phyloP scores from a whole-genome alignment of 2,888 invertebrate species.

The Amorpha juglandis region DNA sequence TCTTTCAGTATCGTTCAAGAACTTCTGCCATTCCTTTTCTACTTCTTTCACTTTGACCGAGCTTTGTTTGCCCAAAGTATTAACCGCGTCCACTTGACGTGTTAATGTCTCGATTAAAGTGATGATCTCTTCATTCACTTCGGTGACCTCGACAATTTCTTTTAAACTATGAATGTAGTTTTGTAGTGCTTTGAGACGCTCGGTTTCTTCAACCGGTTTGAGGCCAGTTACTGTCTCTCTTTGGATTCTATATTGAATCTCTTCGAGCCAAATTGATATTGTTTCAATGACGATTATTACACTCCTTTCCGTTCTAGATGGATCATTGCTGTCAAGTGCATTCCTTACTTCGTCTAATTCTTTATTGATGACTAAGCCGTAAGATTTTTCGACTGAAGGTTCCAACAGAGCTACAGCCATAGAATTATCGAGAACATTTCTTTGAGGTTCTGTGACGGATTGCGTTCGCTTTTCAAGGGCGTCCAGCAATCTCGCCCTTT shows the following conservation, averaged over 20 bases:
- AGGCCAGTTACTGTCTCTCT: slow-evolving; percentile 58
- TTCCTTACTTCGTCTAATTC: slow-evolving; percentile 83
- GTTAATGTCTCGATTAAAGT: slow-evolving; percentile 86
- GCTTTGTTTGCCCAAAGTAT: slow-evolving; percentile 83
- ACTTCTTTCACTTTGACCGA: slow-evolving; percentile 79
- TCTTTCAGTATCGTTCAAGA: slow-evolving; percentile 86
- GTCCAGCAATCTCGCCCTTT: slow-evolving; percentile 66
- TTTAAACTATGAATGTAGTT: slow-evolving; percentile 85
- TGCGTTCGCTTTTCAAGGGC: slow-evolving; percentile 72
- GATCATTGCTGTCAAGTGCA: slow-evolving; percentile 85
- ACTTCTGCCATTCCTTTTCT: slow-evolving; percentile 89
- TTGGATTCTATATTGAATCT: slow-evolving; percentile 91
- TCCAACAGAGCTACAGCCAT: slow-evolving; percentile 69
- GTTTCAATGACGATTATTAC: slow-evolving; percentile 91
- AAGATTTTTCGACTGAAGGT: slow-evolving; percentile 74
- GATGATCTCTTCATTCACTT: slow-evolving; percentile 87
- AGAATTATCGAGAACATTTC: slow-evolving; percentile 53
- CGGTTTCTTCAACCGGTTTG: slow-evolving; percentile 56
- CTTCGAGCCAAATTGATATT: slow-evolving; percentile 93
- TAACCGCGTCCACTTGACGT: slow-evolving; percentile 88
- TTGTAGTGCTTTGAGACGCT: slow-evolving; percentile 71
- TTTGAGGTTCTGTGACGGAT: slow-evolving; percentile 57
- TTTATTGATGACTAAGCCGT: slow-evolving; percentile 83
- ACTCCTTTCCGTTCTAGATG: slow-evolving; percentile 86
- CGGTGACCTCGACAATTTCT: slow-evolving; percentile 87